Base-by-base conservation (phyloP, 2,888 invertebrate genomes). In the Phragmatobia fuliginosa region DNA sequence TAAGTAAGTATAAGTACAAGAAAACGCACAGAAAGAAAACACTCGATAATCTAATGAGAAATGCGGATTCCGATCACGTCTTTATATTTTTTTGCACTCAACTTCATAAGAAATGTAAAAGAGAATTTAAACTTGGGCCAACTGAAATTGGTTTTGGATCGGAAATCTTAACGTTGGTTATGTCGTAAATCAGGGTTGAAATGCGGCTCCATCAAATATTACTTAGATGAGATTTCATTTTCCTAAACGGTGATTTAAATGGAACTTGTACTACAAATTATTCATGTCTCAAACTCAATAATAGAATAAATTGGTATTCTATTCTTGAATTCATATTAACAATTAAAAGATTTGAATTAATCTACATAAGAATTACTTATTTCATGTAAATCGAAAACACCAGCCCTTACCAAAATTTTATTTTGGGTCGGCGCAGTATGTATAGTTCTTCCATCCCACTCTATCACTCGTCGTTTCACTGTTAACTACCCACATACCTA, bases 1-100 rank as follows among this genome's bases (percentile, higher is more conserved):
- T 14, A 56, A 28, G 28, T 70, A 59, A 67, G 67, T 70, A 56
- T 70, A 59, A 67, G 67, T 70, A 70, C 70, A 66, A 45, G 70
- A 56, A 60, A 61, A 65, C 32, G 38, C 2, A 21, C 49, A 64
- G 38, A 63, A 6, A 25, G n/a, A 31, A 56, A 28, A 62, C 45
- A n/a, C 10, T 14, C 6, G 14, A 36, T 38, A 62, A 41, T 62
- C 31, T 38, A 60, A 25, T 62, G 21, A 49, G 16, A 49, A n/a
- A 28, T 60, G 32, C 14, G 38, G 18, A 66, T 59, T 60, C 45
- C 32, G 16, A 21, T 59, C 66, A 66, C 45, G 66, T 41, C 41
- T 45, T 59, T n/a, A 66, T 32, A 59, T 28, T 59, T 58, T 56
- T 67, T 49, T 61, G 25, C 14, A 36, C 25, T 62, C 14, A 45